A percentile compares a stretch with the other conserved stretches of the same genome.
phyloP scores from a whole-genome alignment of 2,888 invertebrate species.

The Amphipyra tragopoginis region DNA sequence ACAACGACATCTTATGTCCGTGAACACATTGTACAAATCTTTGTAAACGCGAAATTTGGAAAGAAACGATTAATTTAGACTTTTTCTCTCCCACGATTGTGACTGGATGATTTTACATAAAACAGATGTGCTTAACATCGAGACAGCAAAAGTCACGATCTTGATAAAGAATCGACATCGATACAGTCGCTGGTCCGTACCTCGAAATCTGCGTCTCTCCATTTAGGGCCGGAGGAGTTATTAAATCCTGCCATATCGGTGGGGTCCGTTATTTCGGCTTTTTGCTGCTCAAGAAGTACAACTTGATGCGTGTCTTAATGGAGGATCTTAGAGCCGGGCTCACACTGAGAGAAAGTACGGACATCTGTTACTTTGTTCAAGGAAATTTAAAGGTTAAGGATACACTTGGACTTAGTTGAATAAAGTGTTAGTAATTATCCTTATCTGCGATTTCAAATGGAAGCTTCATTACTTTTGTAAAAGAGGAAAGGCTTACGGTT shows the following conservation, averaged over 20 bases:
- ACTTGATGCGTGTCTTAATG: conserved; percentile 56
- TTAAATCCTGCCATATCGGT: conserved; percentile 85
- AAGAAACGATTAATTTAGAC: no score
- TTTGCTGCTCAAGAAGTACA: conserved; percentile 68
- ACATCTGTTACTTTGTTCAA: conserved; percentile 33
- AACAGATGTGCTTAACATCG: conserved; percentile 35
- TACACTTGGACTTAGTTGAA: conserved; percentile 19
- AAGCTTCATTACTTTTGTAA: conserved; percentile 31
- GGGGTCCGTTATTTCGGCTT: conserved; percentile 78
- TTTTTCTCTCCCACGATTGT: no score
- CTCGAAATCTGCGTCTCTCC: conserved; percentile 71
- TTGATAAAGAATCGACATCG: conserved; percentile 66
- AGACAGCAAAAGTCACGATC: conserved; percentile 58
- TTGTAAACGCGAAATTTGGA: no score
- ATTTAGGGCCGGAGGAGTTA: conserved; percentile 78
- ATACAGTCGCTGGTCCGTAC: conserved; percentile 51
- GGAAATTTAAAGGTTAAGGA: conserved; percentile 2
- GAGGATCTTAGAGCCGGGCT: conserved; percentile 38
- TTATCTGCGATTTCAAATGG: conserved; percentile 14
- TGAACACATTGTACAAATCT: background rate
- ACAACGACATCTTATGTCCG: background rate
- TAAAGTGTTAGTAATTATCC: conserved; percentile 7
- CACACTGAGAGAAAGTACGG: conserved; percentile 32
- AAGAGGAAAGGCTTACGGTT: conserved; percentile 32
- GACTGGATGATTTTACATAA: conserved; percentile 28